Base-by-base conservation (phyloP, 2,797 vertebrate genomes). In the Agapornis canus region DNA sequence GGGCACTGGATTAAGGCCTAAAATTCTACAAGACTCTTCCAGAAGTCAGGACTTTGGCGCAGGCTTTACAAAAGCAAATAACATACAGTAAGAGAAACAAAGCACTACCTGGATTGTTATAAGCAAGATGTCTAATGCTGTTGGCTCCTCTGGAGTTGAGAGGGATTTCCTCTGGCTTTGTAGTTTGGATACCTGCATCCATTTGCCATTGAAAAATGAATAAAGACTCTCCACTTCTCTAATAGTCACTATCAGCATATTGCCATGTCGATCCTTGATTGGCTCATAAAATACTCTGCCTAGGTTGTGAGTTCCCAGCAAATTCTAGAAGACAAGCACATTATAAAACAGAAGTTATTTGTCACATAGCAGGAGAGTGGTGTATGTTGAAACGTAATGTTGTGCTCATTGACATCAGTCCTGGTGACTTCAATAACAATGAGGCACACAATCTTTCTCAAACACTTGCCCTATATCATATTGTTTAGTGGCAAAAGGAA, bases 101-200 rank as follows among this genome's bases (percentile, higher is more conserved):
- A 69, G 90, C 64, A 66, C 54, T 98, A 99, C 99, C 99, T 99
- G 99, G 80, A 99, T 98, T 81, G 99, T 99, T 98, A 99, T 99
- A 94, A 99, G 98, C 95, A 99, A 98, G 96, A 99, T 98, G 96
- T 99, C 99, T 77, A 99, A 98, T 13, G 99, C 99, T 37, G 99
- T 99, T 64, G 99, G 99, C 93, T 99, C 99, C 96, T 99, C 99
- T 0, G 99, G 99, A 13, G 99, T 99, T 94, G 99, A 99, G 78
- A 99, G 98, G n/a, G 99, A 99, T 98, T 99, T 99, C 96, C 99
- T 98, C 98, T 99, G 99, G 95, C 99, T 99, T 98, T 99, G 99
- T 73, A 99, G 98, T 87, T 99, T 99, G 97, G 98, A 98, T 94
- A 99, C 98, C 95, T 98, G 99, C 98, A 99, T 99, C 99, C 99